Percentiles rank a stretch among this genome's conserved stretches.
phyloP scores from a whole-genome alignment of 2,888 invertebrate species.

The Crocallis elinguaria region DNA sequence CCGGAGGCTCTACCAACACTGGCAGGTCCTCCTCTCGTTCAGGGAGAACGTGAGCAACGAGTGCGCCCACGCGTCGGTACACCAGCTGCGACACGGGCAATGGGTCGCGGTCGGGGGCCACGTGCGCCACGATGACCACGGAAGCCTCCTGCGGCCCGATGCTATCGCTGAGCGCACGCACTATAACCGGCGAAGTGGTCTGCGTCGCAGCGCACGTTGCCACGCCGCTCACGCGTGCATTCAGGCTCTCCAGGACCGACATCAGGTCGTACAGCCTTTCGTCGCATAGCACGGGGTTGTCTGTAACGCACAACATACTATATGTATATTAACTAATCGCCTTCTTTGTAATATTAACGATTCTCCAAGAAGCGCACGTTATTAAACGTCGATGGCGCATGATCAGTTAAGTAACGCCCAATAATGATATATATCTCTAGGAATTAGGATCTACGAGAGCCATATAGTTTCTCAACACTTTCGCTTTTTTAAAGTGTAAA shows the following conservation, averaged over 20 bases:
- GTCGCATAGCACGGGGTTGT: slow-evolving; percentile 93
- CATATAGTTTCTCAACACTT: too few species aligned
- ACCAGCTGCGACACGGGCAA: slow-evolving; percentile 54
- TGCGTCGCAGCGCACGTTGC: slow-evolving; percentile 81
- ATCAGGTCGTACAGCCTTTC: slow-evolving; percentile 89
- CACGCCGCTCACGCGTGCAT: slow-evolving; percentile 89
- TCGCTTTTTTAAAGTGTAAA: too few species aligned
- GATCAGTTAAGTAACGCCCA: too few species aligned
- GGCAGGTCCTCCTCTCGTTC: slow-evolving; percentile 70
- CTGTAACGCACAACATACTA: slow-evolving; percentile 81
- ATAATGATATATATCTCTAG: too few species aligned
- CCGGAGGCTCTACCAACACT: slow-evolving; percentile 73
- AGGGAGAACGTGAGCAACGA: slow-evolving; percentile 69
- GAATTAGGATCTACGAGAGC: too few species aligned
- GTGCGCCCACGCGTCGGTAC: slow-evolving; percentile 68
- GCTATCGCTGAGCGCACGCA: slow-evolving; percentile 69
- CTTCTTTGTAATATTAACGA: too few species aligned
- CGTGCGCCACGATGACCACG: slow-evolving; percentile 63
- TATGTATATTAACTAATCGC: neutral
- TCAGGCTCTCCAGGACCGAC: slow-evolving; percentile 88
- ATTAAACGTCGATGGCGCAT: too few species aligned
- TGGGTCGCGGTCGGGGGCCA: slow-evolving; percentile 39
- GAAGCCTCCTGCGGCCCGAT: slow-evolving; percentile 38
- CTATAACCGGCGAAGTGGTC: slow-evolving; percentile 62
- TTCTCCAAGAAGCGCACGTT: too few species aligned